Evolutionary conservation across 2,113 vertebrate species (phyloP).

Genomic region (Scytalopus superciliaris): DNA sequence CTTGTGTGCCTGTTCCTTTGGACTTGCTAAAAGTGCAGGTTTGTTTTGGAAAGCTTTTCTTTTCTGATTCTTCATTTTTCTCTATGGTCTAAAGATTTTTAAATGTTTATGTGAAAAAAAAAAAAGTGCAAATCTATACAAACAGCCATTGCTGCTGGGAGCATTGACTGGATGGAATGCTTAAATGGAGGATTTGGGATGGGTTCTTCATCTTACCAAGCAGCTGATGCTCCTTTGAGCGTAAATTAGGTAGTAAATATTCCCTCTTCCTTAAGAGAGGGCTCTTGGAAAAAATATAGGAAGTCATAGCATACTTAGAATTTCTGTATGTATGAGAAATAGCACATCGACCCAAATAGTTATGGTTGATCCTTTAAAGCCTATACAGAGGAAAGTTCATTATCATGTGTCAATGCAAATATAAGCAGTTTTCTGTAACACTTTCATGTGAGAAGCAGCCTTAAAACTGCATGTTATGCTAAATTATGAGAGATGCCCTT

Average conservation of each 20-base stretch:
- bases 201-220: neutral
- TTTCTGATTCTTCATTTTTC: constrained; percentile 26
- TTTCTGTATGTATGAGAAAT: neutral
- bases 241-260: neutral
- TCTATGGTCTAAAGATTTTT: constrained; percentile 52
- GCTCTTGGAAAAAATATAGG: neutral
- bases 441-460: neutral
- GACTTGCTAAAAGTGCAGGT: constrained; percentile 61
- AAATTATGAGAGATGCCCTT: neutral
- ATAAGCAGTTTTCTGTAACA: neutral
- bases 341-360: neutral
- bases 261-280: neutral
- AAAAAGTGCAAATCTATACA: neutral
- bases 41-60: constrained; percentile 46
- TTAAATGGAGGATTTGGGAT: constrained; percentile 20
- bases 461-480: neutral
- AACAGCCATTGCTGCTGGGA: neutral
- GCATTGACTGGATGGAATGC: constrained; percentile 1
- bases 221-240: neutral
- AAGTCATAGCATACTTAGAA: neutral
- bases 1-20: constrained; percentile 41
- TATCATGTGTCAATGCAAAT: neutral
- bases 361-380: neutral
- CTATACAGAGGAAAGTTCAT: neutral
- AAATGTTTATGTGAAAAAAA: constrained; percentile 52